Evolutionary conservation across 2,113 vertebrate species (phyloP).

Genomic region (Mohoua ochrocephala): DNA sequence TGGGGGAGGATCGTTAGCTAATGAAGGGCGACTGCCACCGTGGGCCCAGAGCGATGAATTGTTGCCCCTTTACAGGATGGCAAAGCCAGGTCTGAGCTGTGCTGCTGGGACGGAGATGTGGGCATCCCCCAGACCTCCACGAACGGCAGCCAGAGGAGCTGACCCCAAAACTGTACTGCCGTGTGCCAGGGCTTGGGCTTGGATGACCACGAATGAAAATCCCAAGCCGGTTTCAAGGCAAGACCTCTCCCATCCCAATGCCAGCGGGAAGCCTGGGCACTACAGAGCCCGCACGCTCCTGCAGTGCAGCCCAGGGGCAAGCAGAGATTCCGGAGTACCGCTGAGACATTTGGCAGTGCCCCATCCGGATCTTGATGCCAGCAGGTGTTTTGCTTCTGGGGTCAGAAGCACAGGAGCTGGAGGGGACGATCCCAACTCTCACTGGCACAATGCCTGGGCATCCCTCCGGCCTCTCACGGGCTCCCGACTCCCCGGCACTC

Average conservation of each 20-base stretch:
- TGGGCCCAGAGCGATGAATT: not conserved
- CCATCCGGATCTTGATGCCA: not conserved
- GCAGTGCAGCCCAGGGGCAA: fast-evolving
- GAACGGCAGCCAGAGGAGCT: fast-evolving
- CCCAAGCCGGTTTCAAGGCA: not conserved
- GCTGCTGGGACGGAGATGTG: not conserved
- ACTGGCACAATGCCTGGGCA: fast-evolving
- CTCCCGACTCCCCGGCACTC: fast-evolving
- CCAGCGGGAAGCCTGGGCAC: not conserved
- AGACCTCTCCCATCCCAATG: not conserved
- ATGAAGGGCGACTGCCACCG: fast-evolving
- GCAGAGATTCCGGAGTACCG: not conserved
- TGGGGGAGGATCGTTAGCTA: not conserved
- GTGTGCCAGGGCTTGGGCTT: not conserved
- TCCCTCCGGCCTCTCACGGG: fast-evolving
- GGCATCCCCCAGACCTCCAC: not conserved
- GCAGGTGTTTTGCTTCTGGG: not conserved
- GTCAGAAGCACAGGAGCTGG: not conserved
- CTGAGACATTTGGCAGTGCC: not conserved
- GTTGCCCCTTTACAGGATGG: fast-evolving
- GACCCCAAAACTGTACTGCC: not conserved
- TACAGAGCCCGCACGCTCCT: fast-evolving
- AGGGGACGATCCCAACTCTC: not conserved
- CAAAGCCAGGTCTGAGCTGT: not conserved
- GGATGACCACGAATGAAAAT: not conserved